phyloP scores from a whole-genome alignment of 2,113 vertebrate species.

The Notothenia coriiceps region DNA sequence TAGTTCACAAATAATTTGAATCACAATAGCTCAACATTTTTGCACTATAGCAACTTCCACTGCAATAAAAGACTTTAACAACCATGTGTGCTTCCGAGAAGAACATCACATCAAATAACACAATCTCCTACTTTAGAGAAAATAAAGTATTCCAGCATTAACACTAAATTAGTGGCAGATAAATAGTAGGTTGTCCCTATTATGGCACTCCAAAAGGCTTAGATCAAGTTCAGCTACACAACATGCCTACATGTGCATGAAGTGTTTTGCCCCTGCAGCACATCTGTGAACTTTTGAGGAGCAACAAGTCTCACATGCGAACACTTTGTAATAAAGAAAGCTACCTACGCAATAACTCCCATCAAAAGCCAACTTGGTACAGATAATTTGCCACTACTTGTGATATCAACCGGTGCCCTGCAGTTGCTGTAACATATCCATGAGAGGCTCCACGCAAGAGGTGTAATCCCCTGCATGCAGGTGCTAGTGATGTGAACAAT shows the following conservation, averaged over 20 bases:
- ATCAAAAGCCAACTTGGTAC: background rate
- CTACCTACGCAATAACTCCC: background rate
- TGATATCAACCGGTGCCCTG: background rate
- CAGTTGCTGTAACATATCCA: constrained; percentile 12
- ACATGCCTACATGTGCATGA: background rate
- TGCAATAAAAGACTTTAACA: background rate
- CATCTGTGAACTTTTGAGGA: constrained; percentile 14
- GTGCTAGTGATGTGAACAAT: constrained; percentile 54
- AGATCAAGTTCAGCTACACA: background rate
- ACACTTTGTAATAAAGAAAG: background rate
- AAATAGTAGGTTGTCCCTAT: constrained; percentile 4
- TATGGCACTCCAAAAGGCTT: background rate
- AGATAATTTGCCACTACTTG: background rate
- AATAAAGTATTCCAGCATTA: background rate
- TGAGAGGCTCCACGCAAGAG: constrained; percentile 16
- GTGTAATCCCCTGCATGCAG: constrained; percentile 54
- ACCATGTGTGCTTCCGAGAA: background rate
- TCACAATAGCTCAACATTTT: constrained; percentile 12
- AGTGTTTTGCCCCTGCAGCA: constrained; percentile 3
- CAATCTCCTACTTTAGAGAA: background rate
- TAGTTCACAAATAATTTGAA: constrained; percentile 13
- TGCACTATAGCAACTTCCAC: background rate
- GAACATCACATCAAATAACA: constrained; percentile 11
- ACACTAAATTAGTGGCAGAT: background rate
- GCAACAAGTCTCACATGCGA: constrained; percentile 23